phyloP scores from a whole-genome alignment of 2,888 invertebrate species.

The Noctua fimbriata region DNA sequence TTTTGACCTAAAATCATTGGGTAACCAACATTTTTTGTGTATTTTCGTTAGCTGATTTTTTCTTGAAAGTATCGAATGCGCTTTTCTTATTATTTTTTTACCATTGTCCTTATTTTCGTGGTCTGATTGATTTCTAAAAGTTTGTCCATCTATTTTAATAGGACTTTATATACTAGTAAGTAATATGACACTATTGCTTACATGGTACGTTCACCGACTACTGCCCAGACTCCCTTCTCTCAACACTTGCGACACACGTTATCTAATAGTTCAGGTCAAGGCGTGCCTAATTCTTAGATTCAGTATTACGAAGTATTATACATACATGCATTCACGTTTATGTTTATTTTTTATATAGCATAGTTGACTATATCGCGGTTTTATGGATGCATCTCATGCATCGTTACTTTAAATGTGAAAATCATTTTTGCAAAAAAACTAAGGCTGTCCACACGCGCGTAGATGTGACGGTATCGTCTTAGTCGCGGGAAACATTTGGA shows the following conservation, averaged over 20 bases:
- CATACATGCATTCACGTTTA: background rate
- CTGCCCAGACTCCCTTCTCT: slow-evolving; percentile 41
- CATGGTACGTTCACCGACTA: background rate
- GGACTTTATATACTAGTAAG: background rate
- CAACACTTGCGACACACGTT: slow-evolving; percentile 43
- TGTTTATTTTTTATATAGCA: slow-evolving; percentile 17
- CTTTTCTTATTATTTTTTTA: no score
- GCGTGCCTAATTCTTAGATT: slow-evolving; percentile 48
- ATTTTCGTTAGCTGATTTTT: no score
- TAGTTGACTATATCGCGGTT: background rate
- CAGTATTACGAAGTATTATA: slow-evolving; percentile 29
- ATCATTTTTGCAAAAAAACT: background rate
- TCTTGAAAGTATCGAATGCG: no score
- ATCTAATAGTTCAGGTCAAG: slow-evolving; percentile 56
- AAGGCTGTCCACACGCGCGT: no score
- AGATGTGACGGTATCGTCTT: no score
- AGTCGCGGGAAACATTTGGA: no score
- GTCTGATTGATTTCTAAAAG: no score
- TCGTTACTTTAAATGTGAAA: background rate
- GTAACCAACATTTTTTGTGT: no score
- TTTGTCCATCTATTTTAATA: no score
- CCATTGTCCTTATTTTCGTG: no score
- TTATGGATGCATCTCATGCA: background rate
- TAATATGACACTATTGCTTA: background rate
- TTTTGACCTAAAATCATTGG: no score